A percentile compares a stretch with the other conserved stretches of the same genome.
phyloP scores from a whole-genome alignment of 2,888 invertebrate species.

The Ferrisia virgata region DNA sequence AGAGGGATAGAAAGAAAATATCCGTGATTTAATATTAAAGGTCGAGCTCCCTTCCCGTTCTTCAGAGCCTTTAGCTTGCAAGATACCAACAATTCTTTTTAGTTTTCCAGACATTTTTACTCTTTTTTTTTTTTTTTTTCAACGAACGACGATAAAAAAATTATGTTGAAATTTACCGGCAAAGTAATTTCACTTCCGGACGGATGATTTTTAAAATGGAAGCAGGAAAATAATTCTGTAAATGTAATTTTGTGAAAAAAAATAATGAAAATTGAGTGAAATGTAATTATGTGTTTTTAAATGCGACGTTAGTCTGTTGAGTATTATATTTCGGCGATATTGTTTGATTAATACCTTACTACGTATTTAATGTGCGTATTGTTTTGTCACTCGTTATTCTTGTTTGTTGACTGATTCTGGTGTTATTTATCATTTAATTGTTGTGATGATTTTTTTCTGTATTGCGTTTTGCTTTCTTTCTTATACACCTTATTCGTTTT shows the following conservation, averaged over 20 bases:
- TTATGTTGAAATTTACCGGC: neutral
- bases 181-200: neutral
- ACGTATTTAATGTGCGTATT: neutral
- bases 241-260: neutral
- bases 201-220: neutral
- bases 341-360: neutral
- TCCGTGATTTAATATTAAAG: constrained; percentile 15
- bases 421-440: neutral
- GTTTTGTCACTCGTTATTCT: neutral
- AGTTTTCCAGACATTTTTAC: neutral
- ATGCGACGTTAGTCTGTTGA: neutral
- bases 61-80: neutral
- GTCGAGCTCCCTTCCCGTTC: neutral
- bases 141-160: neutral
- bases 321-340: no score
- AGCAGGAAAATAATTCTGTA: neutral
- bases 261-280: neutral
- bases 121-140: neutral
- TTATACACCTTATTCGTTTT: no score
- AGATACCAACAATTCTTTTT: neutral
- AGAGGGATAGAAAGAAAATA: neutral
- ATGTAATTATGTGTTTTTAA: neutral
- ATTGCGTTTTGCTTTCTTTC: no score
- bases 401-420: neutral
- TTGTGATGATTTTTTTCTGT: no score